These are phyloP conservation scores for Drosophila kikkawai DNA, from an alignment of 1,140 invertebrate species.

Conservation along the genomic window DNA sequence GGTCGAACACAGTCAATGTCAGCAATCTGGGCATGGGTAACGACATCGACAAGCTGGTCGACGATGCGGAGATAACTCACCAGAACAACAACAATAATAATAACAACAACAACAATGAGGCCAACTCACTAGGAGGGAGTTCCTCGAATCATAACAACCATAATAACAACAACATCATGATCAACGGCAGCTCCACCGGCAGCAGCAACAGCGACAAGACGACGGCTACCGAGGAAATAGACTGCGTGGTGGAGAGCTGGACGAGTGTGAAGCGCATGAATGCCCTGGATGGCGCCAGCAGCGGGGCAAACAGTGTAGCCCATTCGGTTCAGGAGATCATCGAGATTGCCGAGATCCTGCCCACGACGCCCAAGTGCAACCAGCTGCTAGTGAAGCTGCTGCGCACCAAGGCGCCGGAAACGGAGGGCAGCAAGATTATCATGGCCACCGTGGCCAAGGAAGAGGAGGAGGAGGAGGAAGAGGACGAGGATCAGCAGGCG, in stretches of 20 bases:
- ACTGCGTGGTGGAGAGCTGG: conserved; percentile 78
- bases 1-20: conserved; percentile 72
- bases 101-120: conserved; percentile 58
- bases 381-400: conserved; percentile 75
- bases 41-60: conserved; percentile 72
- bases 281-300: conserved; percentile 58
- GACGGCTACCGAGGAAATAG: conserved; percentile 67
- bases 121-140: conserved; percentile 43
- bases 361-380: conserved; percentile 77
- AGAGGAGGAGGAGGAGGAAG: conserved; percentile 51
- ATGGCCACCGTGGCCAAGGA: conserved; percentile 78
- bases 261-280: conserved; percentile 79
- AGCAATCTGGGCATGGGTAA: conserved; percentile 61
- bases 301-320: conserved; percentile 39
- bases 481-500: conserved; percentile 57
- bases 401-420: conserved; percentile 67
- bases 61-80: conserved; percentile 57
- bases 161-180: conserved; percentile 56
- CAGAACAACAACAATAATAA: conserved; percentile 66
- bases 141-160: conserved; percentile 56
- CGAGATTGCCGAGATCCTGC: conserved; percentile 76
- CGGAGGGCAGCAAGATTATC: conserved; percentile 68
- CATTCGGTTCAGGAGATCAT: conserved; percentile 63
- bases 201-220: conserved; percentile 56
- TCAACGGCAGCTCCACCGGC: conserved; percentile 54